Conservation (phyloP, 2,888 invertebrate genomes). For the Conchocele bisecta region DNA sequence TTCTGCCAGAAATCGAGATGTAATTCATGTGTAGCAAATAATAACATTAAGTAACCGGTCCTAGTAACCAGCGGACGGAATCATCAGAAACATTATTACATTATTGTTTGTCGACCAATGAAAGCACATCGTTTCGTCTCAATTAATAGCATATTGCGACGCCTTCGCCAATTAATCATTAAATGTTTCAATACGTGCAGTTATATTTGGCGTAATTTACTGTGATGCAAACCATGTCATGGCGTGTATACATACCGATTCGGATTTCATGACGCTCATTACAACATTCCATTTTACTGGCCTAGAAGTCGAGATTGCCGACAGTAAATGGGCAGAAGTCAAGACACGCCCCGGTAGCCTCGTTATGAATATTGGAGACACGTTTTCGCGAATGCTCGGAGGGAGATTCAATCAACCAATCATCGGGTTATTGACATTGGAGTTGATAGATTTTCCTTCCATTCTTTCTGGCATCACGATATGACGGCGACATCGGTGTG, state of each 20-base stretch:
- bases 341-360: conserved; percentile 55
- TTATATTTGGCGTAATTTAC: too few species aligned
- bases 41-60: too few species aligned
- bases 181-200: too few species aligned
- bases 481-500: conserved; percentile 42
- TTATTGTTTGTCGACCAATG: too few species aligned
- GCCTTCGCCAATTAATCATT: too few species aligned
- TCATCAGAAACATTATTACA: too few species aligned
- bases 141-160: too few species aligned
- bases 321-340: conserved; percentile 48
- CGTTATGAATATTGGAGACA: conserved; percentile 64
- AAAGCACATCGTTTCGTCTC: too few species aligned
- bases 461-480: conserved; percentile 56
- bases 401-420: conserved; percentile 54
- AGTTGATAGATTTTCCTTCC: conserved; percentile 49
- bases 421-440: conserved; percentile 59
- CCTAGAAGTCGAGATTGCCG: conserved; percentile 39
- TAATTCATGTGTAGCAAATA: too few species aligned
- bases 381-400: conserved; percentile 46
- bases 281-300: conserved; percentile 51
- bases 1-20: conserved; percentile 1
- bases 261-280: conserved; percentile 49
- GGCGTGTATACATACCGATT: conserved; percentile 53
- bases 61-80: too few species aligned
- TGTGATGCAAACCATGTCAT: too few species aligned